Evolutionary conservation across 2,888 invertebrate genomes (phyloP), one percentile per base, ranked within the genome.

Genomic region (Hirtodrosophila duncani): DNA sequence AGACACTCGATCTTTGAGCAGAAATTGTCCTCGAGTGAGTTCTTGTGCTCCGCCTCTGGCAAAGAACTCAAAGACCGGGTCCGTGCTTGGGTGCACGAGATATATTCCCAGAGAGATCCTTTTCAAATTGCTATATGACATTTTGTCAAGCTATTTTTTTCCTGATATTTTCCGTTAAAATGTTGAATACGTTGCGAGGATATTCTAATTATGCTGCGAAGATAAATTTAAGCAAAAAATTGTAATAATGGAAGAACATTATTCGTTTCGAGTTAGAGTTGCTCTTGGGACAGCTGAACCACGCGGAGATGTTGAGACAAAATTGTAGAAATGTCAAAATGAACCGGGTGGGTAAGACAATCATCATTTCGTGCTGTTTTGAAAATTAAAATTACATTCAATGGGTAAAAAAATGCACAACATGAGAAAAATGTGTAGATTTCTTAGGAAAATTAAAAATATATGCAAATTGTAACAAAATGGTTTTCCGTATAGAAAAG

Each of bases 151-250:
- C 41, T 62, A 53, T 36, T 38, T 51, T 37, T 59, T 43, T 63
- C 36, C 21, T 26, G 10, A 10, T 31, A 42, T 61, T 66, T 61
- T 81, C 65, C 70, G 68, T 78, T 71, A 62, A 55, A 58, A 42
- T 34, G 9, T 10, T 42, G 11, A 27, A 62, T 60, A 50, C 13
- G 50, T 60, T 46, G 44, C 23, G 50, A 45, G 18, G 27, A 31
- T 36, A 48, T 39, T 43, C 18, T 7, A 29, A 18, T 39, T 26
- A 20, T 6, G n/a, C n/a, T n/a, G n/a, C n/a, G n/a, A n/a, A n/a
- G n/a, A n/a, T n/a, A n/a, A n/a, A n/a, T n/a, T n/a, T n/a, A n/a
- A n/a, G n/a, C n/a, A n/a, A n/a, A n/a, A n/a, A n/a, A n/a, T n/a
- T n/a, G n/a, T n/a, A n/a, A n/a, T n/a, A n/a, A n/a, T n/a, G n/a